Evolutionary conservation across 2,888 invertebrate species (phyloP), one percentile per base, ranked within the genome.

Genomic region (Papilio elwesi): DNA sequence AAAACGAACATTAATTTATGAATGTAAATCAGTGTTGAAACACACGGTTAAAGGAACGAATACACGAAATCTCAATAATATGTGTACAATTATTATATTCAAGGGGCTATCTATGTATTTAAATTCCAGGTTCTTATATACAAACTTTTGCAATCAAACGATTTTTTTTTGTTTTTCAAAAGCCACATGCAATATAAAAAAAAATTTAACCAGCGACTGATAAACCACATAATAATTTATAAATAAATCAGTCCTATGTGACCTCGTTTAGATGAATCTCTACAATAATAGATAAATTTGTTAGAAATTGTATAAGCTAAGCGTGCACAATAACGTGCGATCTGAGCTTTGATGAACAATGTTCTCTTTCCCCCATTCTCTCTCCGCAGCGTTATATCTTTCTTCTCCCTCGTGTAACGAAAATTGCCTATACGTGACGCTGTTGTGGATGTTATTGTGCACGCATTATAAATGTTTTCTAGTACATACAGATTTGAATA

Each of bases 251-350:
- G 9, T 36, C 59, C 15, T 59, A 52, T 43, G 6, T 59, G 43
- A 71, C 70, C 67, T 59, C 62, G 62, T 62, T 67, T 71, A 71
- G 49, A 71, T 62, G 67, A 71, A 71, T 71, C 70, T 71, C 70
- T 62, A 59, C 43, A 52, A 43, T 65, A 67, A 59, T 66, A 66
- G 59, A 57, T 66, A 59, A 59, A 71, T 67, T 59, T 59, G 59
- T 16, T 73, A 64, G 12, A 53, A 47, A 43, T 48, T 48, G 43
- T 43, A 52, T 64, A 64, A 15, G 43, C 13, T 55, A 43, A n/a
- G 48, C 49, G 49, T 64, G 49, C 16, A 12, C 49, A 49, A 26
- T 62, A 62, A 62, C 43, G n/a, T 62, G 38, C 9, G 0, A 7
- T 38, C n/a, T 15, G n/a, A 7, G 59, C 38, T 38, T 59, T 43